A percentile compares a stretch with the other conserved stretches of the same genome.
These are phyloP conservation scores for Charadrius vociferus DNA, from an alignment of 2,113 vertebrate species.

Conservation along the genomic window DNA sequence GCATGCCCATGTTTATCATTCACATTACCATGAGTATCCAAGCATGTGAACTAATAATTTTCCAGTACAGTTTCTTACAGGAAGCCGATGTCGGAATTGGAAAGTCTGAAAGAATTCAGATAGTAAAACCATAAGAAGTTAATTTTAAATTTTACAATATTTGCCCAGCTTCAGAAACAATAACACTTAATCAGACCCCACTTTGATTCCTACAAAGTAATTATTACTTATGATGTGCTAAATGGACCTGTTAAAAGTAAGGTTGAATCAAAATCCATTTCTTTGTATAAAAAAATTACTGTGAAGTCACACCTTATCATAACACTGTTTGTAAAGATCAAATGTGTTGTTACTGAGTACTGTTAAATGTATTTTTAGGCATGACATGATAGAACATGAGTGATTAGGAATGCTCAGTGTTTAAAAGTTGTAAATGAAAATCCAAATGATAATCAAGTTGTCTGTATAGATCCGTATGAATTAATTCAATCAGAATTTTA, in stretches of 20 bases:
- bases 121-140: not conserved
- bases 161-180: not conserved
- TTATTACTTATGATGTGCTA: not conserved
- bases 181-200: not conserved
- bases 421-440: not conserved
- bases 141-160: not conserved
- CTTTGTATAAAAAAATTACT: not conserved
- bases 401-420: not conserved
- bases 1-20: slow-evolving; percentile 25
- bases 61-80: not conserved
- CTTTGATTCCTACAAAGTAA: not conserved
- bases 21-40: slow-evolving; percentile 20
- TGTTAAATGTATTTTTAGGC: not conserved
- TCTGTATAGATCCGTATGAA: not conserved
- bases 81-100: not conserved
- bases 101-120: not conserved
- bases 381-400: not conserved
- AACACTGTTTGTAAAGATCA: not conserved
- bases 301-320: not conserved
- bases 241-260: not conserved
- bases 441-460: not conserved
- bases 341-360: not conserved
- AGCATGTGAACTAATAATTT: slow-evolving; percentile 20
- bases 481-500: not conserved
- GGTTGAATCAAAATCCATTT: not conserved